These are phyloP conservation scores for Melanerpes formicivorus DNA, from an alignment of 2,113 vertebrate species.

Conservation along the genomic window DNA sequence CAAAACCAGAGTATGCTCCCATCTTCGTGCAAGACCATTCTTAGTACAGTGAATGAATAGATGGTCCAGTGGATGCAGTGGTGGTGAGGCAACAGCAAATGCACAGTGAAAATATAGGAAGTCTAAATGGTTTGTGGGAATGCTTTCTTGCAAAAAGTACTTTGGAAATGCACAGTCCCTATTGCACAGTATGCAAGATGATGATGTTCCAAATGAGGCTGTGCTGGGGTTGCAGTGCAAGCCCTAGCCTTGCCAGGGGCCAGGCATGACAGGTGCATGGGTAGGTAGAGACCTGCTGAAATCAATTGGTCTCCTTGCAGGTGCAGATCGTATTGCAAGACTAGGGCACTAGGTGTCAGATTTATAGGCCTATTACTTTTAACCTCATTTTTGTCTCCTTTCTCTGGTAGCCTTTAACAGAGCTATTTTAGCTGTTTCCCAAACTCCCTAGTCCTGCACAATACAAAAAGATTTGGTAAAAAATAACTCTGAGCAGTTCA, in stretches of 20 bases:
- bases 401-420: neutral
- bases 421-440: neutral
- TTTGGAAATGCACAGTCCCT: accelerated
- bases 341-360: constrained; percentile 23
- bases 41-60: accelerated
- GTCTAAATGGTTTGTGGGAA: neutral
- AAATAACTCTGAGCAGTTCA: neutral
- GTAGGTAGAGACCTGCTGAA: neutral
- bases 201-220: accelerated
- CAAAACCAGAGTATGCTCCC: accelerated
- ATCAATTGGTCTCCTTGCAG: neutral
- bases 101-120: neutral
- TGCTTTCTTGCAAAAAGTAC: neutral
- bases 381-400: constrained; percentile 23
- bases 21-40: neutral
- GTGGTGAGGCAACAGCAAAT: neutral
- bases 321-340: neutral
- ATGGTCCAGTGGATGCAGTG: neutral
- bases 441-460: neutral
- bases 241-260: neutral
- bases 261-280: accelerated
- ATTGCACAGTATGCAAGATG: accelerated
- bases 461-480: neutral
- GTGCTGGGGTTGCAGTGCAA: accelerated
- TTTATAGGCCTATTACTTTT: constrained; percentile 57